Base-by-base conservation (phyloP, 35 echinoderm and acorn worm genomes). In the Eucidaris tribuloides region DNA sequence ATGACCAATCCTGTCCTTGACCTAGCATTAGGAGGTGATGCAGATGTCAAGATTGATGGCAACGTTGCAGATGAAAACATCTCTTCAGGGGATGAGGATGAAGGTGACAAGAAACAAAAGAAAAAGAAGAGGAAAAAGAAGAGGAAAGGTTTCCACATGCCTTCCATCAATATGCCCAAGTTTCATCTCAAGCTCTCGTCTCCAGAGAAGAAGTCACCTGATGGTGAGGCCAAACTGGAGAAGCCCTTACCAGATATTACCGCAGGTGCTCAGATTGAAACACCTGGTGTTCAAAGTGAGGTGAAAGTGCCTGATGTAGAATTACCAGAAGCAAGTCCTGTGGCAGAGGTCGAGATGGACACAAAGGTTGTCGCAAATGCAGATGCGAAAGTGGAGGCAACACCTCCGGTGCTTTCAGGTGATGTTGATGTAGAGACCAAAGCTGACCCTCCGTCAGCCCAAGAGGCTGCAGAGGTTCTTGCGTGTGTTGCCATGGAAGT, bases 91-190 rank as follows among this genome's bases (percentile, higher is more conserved):
- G 60, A 84, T 15, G 62, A 63, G 29, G 60, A 84, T 17, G 34
- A 40, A 46, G 71, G 65, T 66, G 59, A 41, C 42, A 32, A 39
- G 30, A 66, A 84, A 25, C 61, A 68, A 18, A 28, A 39, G 34
- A 48, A 54, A 31, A 84, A 84, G 22, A 84, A 71, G 62, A 62
- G 37, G 22, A 61, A 61, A n/a, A 74, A 74, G 40, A 74, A 74
- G 68, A 74, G 68, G 34, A 74, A 74, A 36, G 68, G 82, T 49
- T 42, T 63, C 28, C 38, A 68, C 24, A 71, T 84, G 61, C 39
- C 82, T 17, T 84, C 82, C 25, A 34, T 84, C 4, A 65, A 65
- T 22, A 38, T 84, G 42, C 40, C 62, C 36, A 84, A 84, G 63
- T 65, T 84, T 22, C 60, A 71, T 71, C 42, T 84, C 36, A 84